A percentile compares a stretch with the other conserved stretches of the same genome.
Evolutionary conservation across 1,140 invertebrate species (phyloP).

Genomic region (Drosophila bocqueti): DNA sequence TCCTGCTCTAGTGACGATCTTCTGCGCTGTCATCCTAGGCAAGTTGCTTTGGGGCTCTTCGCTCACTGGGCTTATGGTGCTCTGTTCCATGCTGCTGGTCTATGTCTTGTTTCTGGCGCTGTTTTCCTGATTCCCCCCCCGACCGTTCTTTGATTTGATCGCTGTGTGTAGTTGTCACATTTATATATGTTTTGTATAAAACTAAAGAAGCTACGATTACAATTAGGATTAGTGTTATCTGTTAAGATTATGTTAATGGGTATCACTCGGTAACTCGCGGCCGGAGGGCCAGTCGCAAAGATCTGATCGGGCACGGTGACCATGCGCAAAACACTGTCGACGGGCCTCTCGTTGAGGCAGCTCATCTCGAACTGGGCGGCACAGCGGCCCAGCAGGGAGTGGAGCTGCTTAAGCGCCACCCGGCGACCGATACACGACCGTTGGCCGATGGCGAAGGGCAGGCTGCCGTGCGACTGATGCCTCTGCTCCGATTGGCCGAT

Average conservation of each 20-base stretch:
- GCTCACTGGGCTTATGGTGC: constrained; percentile 47
- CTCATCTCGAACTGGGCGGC: constrained; percentile 86
- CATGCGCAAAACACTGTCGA: constrained; percentile 87
- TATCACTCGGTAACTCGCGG: constrained; percentile 30
- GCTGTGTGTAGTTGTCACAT: constrained; percentile 19
- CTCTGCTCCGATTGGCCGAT: constrained; percentile 83
- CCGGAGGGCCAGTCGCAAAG: constrained; percentile 84
- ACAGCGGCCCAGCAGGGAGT: constrained; percentile 87
- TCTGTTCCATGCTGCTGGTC: constrained; percentile 43
- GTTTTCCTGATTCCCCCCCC: constrained; percentile 35
- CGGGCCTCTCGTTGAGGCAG: constrained; percentile 85
- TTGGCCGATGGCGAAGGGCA: constrained; percentile 93
- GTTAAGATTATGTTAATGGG: constrained; percentile 32
- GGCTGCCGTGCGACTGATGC: constrained; percentile 88
- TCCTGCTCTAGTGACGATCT: constrained; percentile 84
- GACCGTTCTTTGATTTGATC: constrained; percentile 1
- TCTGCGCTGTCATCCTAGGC: constrained; percentile 51
- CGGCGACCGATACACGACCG: constrained; percentile 93
- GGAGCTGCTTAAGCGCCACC: constrained; percentile 91
- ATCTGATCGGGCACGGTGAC: constrained; percentile 87
- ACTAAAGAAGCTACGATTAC: constrained; percentile 52
- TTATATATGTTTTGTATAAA: constrained; percentile 59
- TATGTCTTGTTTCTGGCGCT: constrained; percentile 66
- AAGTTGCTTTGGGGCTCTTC: constrained; percentile 56
- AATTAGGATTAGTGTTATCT: constrained; percentile 20